Percentiles rank a stretch among this genome's conserved stretches.
phyloP scores from a whole-genome alignment of 2,797 vertebrate genomes.

The Sparus aurata region DNA sequence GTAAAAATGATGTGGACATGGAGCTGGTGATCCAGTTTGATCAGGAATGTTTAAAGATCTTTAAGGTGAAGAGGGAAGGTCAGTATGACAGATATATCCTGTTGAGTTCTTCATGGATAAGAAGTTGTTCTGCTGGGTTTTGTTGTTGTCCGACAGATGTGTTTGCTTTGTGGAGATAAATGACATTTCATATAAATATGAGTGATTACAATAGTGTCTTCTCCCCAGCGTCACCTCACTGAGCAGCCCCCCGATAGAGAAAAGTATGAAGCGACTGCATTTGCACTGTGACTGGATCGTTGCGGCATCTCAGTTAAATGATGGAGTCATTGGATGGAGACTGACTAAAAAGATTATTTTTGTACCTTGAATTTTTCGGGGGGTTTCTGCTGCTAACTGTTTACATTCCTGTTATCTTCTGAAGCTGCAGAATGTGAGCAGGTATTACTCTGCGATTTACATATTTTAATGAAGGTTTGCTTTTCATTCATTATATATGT shows the following conservation, averaged over 20 bases:
- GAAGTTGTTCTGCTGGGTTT: not conserved
- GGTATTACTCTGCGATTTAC: not conserved
- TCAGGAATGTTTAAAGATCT: slow-evolving; percentile 18
- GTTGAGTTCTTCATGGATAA: not conserved
- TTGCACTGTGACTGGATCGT: not conserved
- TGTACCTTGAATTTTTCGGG: not conserved
- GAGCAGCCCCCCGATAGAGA: no score
- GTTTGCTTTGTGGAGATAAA: not conserved
- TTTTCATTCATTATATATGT: slow-evolving; percentile 1
- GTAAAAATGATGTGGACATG: not conserved
- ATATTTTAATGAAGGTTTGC: slow-evolving; percentile 7
- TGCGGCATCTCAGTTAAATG: not conserved
- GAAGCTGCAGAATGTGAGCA: not conserved
- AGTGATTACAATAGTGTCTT: slow-evolving; percentile 1
- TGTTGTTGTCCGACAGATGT: not conserved
- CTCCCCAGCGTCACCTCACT: not conserved
- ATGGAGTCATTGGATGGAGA: not conserved
- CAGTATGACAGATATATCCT: not conserved
- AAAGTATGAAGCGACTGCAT: not conserved
- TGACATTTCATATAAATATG: not conserved
- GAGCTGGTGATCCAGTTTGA: not conserved
- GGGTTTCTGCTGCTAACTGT: slow-evolving; percentile 10
- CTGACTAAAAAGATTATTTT: not conserved
- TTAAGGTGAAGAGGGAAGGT: not conserved
- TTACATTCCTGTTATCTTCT: slow-evolving; percentile 17